A percentile compares a stretch with the other conserved stretches of the same genome.
Conservation (phyloP, 2,797 vertebrate species). For the Danio albolineatus region DNA sequence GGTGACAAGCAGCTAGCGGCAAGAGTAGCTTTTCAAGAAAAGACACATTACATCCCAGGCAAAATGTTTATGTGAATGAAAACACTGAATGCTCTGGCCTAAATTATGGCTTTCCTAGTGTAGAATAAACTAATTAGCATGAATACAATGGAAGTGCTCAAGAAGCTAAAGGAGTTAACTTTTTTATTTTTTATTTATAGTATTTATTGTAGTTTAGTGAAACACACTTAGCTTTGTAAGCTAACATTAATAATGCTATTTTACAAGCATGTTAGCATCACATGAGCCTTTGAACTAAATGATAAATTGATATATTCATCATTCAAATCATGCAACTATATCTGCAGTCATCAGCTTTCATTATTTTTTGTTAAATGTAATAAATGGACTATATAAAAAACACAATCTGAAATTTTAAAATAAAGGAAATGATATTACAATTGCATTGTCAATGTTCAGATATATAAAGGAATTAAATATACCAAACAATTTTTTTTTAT, state of each 20-base stretch:
- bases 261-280: neutral
- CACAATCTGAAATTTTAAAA: too few relatives aligned
- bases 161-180: neutral
- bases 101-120: neutral
- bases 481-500: too few relatives aligned
- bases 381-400: too few relatives aligned
- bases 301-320: neutral
- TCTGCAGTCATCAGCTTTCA: too few relatives aligned
- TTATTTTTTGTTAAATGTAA: too few relatives aligned
- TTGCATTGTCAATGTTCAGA: too few relatives aligned
- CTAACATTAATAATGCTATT: neutral
- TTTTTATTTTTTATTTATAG: neutral
- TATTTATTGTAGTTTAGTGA: neutral
- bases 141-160: neutral
- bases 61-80: conserved; percentile 12
- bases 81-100: conserved; percentile 2
- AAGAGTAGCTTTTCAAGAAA: conserved; percentile 15
- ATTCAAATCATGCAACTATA: neutral
- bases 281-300: neutral
- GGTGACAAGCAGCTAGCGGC: neutral
- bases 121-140: neutral
- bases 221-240: neutral
- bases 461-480: too few relatives aligned
- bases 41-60: neutral
- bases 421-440: too few relatives aligned